Evolutionary conservation across 2,888 invertebrate species (phyloP).

Genomic region (Conus canariensis): DNA sequence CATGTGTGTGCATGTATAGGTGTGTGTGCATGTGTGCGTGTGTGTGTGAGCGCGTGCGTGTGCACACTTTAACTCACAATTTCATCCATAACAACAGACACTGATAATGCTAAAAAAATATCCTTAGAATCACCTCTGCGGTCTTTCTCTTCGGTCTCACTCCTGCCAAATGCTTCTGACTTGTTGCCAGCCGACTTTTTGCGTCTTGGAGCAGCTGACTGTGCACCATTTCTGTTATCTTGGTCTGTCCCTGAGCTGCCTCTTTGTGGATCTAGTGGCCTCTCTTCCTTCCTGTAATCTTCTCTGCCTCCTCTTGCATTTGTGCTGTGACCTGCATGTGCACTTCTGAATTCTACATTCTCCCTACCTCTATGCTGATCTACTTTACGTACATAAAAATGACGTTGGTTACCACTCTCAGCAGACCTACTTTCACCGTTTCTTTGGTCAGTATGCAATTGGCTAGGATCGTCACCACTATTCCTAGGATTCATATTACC

Average conservation of each 20-base stretch:
- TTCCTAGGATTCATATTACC: not conserved
- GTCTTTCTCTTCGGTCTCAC: slow-evolving; percentile 45
- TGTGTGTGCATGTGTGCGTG: too few relatives aligned
- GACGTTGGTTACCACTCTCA: not conserved
- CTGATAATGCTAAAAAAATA: not conserved
- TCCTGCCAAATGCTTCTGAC: not conserved
- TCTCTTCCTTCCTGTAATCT: not conserved
- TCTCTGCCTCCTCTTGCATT: not conserved
- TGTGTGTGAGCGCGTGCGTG: too few relatives aligned
- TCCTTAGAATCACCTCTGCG: slow-evolving; percentile 48
- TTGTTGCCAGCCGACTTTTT: slow-evolving; percentile 19
- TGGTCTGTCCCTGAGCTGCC: not conserved
- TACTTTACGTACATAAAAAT: slow-evolving; percentile 31
- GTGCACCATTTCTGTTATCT: not conserved
- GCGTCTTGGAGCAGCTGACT: not conserved
- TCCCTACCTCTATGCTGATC: slow-evolving; percentile 1
- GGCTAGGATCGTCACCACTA: not conserved
- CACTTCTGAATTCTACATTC: not conserved
- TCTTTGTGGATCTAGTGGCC: not conserved
- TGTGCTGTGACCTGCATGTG: not conserved
- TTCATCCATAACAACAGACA: not conserved
- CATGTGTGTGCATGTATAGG: not conserved
- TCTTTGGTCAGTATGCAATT: not conserved
- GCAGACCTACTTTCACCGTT: not conserved
- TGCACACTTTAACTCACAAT: too few relatives aligned